phyloP scores from a whole-genome alignment of 2,888 invertebrate species.

The Morpho deidamia region DNA sequence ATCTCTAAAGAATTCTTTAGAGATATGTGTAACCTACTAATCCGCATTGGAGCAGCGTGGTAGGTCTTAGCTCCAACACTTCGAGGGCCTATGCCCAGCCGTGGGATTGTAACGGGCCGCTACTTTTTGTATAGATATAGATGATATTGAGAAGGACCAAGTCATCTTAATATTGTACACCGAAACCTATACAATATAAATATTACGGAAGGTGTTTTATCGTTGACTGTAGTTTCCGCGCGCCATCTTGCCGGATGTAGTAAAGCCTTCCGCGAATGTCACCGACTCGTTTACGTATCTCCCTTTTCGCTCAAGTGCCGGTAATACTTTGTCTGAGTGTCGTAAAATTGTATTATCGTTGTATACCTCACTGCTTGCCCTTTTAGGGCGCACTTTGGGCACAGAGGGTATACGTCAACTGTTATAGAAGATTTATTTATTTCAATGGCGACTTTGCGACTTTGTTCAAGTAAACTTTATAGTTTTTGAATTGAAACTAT shows the following conservation, averaged over 20 bases:
- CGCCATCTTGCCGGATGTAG: slow-evolving; percentile 77
- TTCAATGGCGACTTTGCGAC: background rate
- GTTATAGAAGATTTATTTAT: background rate
- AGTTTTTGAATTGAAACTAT: no score
- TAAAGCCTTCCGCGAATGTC: slow-evolving; percentile 71
- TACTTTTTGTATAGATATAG: no score
- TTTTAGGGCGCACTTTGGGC: background rate
- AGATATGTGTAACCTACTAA: no score
- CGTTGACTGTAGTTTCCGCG: slow-evolving; percentile 63
- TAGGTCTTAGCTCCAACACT: no score
- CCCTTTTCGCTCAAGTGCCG: slow-evolving; percentile 35
- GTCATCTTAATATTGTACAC: no score
- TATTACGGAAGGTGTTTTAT: slow-evolving; percentile 41
- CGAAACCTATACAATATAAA: no score
- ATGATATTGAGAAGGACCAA: no score
- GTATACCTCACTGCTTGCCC: background rate
- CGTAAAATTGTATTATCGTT: slow-evolving; percentile 37
- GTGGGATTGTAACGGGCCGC: no score
- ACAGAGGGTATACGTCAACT: background rate
- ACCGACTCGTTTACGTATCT: slow-evolving; percentile 36
- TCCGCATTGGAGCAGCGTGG: no score
- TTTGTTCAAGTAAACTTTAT: no score
- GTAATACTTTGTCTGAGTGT: slow-evolving; percentile 32
- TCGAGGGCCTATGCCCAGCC: no score
- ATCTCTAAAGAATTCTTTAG: no score